These are phyloP conservation scores for Setophaga kirtlandii DNA, from an alignment of 2,113 vertebrate genomes.

Conservation along the genomic window DNA sequence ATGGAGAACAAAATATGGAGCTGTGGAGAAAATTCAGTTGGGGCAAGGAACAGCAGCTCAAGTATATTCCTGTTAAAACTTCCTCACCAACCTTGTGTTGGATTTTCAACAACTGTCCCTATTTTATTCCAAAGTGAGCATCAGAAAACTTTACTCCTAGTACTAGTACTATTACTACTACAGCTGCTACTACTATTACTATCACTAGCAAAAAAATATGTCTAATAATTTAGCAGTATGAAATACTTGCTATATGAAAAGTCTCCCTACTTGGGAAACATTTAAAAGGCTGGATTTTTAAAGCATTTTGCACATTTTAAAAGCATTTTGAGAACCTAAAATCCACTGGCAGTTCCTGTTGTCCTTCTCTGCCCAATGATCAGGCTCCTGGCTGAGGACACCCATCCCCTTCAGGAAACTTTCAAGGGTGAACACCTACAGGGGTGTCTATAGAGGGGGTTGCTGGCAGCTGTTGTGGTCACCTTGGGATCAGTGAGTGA, in stretches of 20 bases:
- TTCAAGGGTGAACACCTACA: neutral
- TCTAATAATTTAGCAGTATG: neutral
- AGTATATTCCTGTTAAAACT: slow-evolving; percentile 64
- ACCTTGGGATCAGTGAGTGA: neutral
- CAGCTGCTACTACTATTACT: neutral
- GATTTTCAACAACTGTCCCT: slow-evolving; percentile 31
- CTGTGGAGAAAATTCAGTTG: slow-evolving; percentile 73
- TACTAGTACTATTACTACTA: neutral
- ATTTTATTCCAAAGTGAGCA: slow-evolving; percentile 14
- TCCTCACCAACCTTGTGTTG: neutral
- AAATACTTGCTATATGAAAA: neutral
- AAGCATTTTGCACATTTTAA: neutral
- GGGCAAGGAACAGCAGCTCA: slow-evolving; percentile 51
- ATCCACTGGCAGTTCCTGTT: neutral
- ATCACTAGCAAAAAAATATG: neutral
- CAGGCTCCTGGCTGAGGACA: neutral
- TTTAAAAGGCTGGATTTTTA: neutral
- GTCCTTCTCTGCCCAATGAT: neutral
- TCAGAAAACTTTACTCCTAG: neutral
- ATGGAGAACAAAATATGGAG: slow-evolving; percentile 82
- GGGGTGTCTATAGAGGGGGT: neutral
- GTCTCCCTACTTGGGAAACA: neutral
- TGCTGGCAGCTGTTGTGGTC: neutral
- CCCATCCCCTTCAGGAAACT: neutral
- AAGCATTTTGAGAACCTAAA: neutral